These are phyloP conservation scores for Caenorhabditis sulstoni DNA, from an alignment of 2,888 invertebrate genomes.

Conservation along the genomic window DNA sequence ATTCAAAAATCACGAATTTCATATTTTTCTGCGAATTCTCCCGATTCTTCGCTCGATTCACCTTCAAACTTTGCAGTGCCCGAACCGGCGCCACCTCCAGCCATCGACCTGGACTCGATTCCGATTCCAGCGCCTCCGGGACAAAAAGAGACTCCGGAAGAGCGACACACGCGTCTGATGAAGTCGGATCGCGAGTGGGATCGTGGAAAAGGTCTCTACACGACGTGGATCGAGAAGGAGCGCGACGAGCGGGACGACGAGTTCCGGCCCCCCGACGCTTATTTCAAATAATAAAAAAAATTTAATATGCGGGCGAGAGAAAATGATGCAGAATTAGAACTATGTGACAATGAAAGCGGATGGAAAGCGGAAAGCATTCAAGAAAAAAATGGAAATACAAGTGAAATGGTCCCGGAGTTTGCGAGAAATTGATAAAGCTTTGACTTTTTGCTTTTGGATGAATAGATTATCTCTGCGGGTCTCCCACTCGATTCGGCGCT, in stretches of 20 bases:
- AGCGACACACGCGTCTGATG: constrained; percentile 57
- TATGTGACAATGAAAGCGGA: too few species aligned
- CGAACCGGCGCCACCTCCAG: constrained; percentile 42
- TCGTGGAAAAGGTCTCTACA: constrained; percentile 69
- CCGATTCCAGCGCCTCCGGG: constrained; percentile 56
- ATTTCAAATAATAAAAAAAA: constrained; percentile 35
- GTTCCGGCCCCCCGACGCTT: constrained; percentile 72
- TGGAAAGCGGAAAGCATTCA: too few species aligned
- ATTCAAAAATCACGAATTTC: background rate
- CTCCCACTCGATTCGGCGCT: too few species aligned
- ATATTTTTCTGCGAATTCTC: background rate
- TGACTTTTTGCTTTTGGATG: too few species aligned
- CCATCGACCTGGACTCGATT: constrained; percentile 53
- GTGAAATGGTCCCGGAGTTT: too few species aligned
- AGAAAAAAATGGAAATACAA: too few species aligned
- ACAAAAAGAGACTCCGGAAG: constrained; percentile 53
- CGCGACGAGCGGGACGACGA: constrained; percentile 77
- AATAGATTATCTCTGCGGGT: too few species aligned
- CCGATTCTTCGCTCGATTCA: too few species aligned
- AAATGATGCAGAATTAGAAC: too few species aligned
- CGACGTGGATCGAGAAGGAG: constrained; percentile 70
- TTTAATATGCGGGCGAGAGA: too few species aligned
- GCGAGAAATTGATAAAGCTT: too few species aligned
- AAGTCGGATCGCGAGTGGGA: constrained; percentile 75
- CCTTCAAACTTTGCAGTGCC: constrained; percentile 65